A percentile compares a stretch with the other conserved stretches of the same genome.
Evolutionary conservation across 2,797 vertebrate species (phyloP).

Genomic region (Psittacula derbiana): DNA sequence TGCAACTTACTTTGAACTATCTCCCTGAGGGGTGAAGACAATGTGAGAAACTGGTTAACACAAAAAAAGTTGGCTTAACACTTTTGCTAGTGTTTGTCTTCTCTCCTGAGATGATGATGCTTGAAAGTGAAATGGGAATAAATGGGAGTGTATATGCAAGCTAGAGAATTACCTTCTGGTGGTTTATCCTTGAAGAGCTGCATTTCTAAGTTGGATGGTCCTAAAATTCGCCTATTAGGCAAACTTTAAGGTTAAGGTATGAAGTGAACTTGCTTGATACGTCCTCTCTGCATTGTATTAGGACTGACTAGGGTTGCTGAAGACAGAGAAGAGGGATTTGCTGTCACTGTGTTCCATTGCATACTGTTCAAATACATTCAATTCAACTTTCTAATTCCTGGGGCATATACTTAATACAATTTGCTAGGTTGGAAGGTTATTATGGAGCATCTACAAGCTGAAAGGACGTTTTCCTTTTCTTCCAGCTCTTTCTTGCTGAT

Average conservation of each 20-base stretch:
- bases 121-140: background rate
- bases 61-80: background rate
- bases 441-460: conserved; percentile 44
- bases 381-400: conserved; percentile 46
- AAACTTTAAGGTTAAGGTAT: background rate
- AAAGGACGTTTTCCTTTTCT: conserved; percentile 16
- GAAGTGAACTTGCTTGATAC: background rate
- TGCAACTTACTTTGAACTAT: background rate
- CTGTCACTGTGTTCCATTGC: conserved; percentile 26
- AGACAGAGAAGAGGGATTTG: background rate
- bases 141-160: background rate
- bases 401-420: conserved; percentile 34
- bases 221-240: background rate
- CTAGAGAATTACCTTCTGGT: background rate
- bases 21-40: background rate
- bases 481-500: conserved; percentile 30
- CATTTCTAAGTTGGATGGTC: background rate
- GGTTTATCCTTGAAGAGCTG: background rate
- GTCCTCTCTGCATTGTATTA: background rate
- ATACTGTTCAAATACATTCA: conserved; percentile 40
- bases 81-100: background rate
- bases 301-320: conserved; percentile 9
- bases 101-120: background rate
- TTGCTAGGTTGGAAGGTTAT: conserved; percentile 48
- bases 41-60: background rate